Conservation (phyloP, 2,888 invertebrate species). For the Protodeltote pygarga region DNA sequence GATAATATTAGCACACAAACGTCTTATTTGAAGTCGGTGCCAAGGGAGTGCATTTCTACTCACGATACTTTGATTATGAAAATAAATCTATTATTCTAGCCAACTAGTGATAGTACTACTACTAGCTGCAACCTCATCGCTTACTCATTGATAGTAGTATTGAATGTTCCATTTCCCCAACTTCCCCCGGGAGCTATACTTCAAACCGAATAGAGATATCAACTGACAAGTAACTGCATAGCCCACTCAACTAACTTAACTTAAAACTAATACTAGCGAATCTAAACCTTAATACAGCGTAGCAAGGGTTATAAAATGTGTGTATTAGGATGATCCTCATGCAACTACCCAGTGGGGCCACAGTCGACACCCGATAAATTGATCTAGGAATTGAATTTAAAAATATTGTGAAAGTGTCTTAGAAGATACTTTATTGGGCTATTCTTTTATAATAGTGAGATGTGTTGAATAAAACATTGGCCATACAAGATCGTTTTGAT, state of each 20-base stretch:
- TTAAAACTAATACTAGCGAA: constrained; percentile 3
- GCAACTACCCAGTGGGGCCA: constrained; percentile 27
- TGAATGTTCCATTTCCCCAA: constrained; percentile 47
- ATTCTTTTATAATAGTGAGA: constrained; percentile 27
- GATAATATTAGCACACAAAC: no score
- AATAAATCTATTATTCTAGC: no score
- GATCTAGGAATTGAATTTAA: constrained; percentile 54
- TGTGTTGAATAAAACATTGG: constrained; percentile 30
- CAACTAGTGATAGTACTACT: no score
- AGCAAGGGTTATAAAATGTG: constrained; percentile 4
- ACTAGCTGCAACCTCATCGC: constrained; percentile 13
- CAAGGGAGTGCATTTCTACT: no score
- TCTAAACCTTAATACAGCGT: constrained; percentile 15
- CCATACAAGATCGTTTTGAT: constrained; percentile 3
- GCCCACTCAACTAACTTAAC: constrained; percentile 17
- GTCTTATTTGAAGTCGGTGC: no score
- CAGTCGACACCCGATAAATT: constrained; percentile 52
- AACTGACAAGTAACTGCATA: constrained; percentile 39
- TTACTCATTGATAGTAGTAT: constrained; percentile 43
- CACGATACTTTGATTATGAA: no score
- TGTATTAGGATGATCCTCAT: constrained; percentile 12
- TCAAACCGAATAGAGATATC: constrained; percentile 47
- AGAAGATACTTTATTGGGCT: constrained; percentile 32
- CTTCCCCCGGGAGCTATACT: constrained; percentile 41
- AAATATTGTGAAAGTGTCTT: constrained; percentile 39